Percentiles rank a stretch among this genome's conserved stretches.
Conservation (phyloP, 2,888 invertebrate species). For the Drosophila limbata region DNA sequence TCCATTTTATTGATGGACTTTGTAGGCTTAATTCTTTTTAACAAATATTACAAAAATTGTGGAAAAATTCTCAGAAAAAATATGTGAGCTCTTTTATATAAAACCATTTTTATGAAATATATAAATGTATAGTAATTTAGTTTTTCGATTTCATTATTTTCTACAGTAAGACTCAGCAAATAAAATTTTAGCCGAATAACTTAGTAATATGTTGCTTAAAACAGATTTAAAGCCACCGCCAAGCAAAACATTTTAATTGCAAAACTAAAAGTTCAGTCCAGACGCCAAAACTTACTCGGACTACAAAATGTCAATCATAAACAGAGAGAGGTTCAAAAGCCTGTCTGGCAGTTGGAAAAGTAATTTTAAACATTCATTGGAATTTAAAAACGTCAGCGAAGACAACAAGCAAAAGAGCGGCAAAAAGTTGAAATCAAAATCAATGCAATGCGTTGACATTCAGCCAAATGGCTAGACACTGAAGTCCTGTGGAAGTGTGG, state of each 20-base stretch:
- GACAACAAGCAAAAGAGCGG: conserved; percentile 24
- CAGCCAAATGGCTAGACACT: conserved; percentile 69
- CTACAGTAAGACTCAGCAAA: too few relatives aligned
- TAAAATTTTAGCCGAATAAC: too few relatives aligned
- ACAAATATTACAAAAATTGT: too few relatives aligned
- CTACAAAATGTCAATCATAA: conserved; percentile 65
- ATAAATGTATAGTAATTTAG: too few relatives aligned
- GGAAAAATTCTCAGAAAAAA: too few relatives aligned
- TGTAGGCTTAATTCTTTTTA: too few relatives aligned
- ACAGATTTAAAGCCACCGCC: conserved; percentile 24
- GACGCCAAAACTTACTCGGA: conserved; percentile 12
- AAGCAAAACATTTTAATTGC: conserved; percentile 66
- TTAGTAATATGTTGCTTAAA: too few relatives aligned
- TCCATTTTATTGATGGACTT: too few relatives aligned
- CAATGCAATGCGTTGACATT: conserved; percentile 74
- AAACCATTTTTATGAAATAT: too few relatives aligned
- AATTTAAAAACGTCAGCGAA: conserved; percentile 44
- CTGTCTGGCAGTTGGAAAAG: conserved; percentile 67
- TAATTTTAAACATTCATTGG: conserved; percentile 61
- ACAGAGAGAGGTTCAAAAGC: conserved; percentile 25
- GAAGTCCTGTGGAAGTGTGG: conserved; percentile 55
- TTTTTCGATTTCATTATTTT: too few relatives aligned
- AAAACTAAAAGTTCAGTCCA: conserved; percentile 50
- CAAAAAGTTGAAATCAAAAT: conserved; percentile 44
- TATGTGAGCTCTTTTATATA: too few relatives aligned